Evolutionary conservation across 1,140 invertebrate genomes (phyloP).

Genomic region (Neelides sp.): DNA sequence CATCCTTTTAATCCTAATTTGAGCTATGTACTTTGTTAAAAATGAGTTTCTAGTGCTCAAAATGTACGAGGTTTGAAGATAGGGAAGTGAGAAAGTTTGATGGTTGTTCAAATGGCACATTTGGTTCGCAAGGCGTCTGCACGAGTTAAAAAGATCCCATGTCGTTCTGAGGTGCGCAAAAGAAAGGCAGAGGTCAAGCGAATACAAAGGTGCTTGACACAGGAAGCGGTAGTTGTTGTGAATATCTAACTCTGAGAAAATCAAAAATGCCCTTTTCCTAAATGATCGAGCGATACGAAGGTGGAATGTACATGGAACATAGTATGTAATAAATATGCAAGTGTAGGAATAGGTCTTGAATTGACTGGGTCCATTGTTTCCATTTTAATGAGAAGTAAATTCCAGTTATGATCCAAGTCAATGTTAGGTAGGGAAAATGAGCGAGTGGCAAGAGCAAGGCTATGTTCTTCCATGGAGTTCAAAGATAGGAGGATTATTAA

Average conservation of each 20-base stretch:
- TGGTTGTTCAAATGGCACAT: too few species aligned
- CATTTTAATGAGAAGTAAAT: constrained; percentile 10
- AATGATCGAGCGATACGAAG: constrained; percentile 4
- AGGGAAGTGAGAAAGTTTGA: too few species aligned
- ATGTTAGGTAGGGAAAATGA: too few species aligned
- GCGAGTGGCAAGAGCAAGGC: too few species aligned
- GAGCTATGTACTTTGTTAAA: too few species aligned
- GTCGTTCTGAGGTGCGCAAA: too few species aligned
- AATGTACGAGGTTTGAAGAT: too few species aligned
- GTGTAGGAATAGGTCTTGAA: too few species aligned
- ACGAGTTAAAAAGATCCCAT: too few species aligned
- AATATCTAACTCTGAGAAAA: constrained; percentile 12
- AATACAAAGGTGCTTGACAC: constrained; percentile 13
- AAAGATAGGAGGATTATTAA: constrained; percentile 6
- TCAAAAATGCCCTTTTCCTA: constrained; percentile 15
- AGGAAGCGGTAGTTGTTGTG: constrained; percentile 9
- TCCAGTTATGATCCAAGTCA: constrained; percentile 17
- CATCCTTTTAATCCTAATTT: too few species aligned
- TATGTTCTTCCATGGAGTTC: constrained; percentile 8
- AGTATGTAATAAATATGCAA: not conserved
- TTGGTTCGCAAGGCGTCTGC: too few species aligned
- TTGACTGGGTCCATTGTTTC: not conserved
- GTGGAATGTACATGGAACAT: constrained; percentile 10
- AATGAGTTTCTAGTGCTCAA: too few species aligned
- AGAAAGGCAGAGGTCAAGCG: constrained; percentile 7